Conservation (phyloP, 2,797 vertebrate genomes). For the Scyliorhinus canicula region DNA sequence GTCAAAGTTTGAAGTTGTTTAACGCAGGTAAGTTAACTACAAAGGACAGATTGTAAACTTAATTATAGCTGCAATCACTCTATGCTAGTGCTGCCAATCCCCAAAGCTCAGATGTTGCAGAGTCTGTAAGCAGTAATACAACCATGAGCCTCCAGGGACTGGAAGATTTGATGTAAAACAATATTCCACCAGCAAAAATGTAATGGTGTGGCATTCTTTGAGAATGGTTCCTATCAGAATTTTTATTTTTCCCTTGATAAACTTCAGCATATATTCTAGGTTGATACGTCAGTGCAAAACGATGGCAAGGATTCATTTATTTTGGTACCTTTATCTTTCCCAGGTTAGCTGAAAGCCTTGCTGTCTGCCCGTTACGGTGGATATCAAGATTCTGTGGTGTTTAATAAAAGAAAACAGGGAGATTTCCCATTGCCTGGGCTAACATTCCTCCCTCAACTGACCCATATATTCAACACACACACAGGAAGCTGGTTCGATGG, state of each 20-base stretch:
- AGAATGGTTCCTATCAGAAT: background rate
- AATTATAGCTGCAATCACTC: conserved; percentile 6
- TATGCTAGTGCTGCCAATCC: background rate
- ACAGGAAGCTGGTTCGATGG: background rate
- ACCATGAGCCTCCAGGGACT: background rate
- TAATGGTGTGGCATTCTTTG: background rate
- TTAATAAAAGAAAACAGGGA: background rate
- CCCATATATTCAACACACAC: background rate
- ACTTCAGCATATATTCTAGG: background rate
- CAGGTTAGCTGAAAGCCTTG: background rate
- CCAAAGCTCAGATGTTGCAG: background rate
- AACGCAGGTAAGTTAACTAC: background rate
- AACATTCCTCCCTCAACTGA: background rate
- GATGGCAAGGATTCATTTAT: background rate
- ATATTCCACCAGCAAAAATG: background rate
- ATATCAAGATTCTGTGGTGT: background rate
- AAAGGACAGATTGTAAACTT: conserved; percentile 19
- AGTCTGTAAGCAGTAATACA: background rate
- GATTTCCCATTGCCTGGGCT: background rate
- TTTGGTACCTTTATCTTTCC: background rate
- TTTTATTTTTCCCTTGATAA: background rate
- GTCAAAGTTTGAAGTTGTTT: conserved; percentile 12
- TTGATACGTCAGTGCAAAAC: background rate
- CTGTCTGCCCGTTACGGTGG: background rate
- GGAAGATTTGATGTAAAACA: background rate